Conservation (phyloP, 64 coral and sea anemone species). For the Pachyseris speciosa region DNA sequence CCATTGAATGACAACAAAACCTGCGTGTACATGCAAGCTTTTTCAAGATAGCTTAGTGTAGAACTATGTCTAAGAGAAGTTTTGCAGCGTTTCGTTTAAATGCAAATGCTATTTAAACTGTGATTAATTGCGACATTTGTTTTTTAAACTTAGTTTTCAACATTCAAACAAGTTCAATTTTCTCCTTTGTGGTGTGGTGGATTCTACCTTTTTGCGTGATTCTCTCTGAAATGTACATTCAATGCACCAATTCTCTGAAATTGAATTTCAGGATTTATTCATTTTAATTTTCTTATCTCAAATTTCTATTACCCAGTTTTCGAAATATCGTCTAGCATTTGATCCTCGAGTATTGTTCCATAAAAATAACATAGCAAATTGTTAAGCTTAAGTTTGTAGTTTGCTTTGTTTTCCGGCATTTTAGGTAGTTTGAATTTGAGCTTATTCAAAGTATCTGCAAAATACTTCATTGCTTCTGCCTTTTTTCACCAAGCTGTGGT, state of each 20-base stretch:
- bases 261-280: too few species aligned
- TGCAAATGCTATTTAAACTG: not conserved
- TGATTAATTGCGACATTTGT: not conserved
- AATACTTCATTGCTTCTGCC: too few species aligned
- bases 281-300: too few species aligned
- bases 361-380: too few species aligned
- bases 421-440: too few species aligned
- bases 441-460: too few species aligned
- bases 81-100: not conserved
- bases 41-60: not conserved
- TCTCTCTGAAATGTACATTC: not conserved
- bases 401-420: too few species aligned
- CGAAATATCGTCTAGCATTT: too few species aligned
- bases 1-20: not conserved
- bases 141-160: not conserved
- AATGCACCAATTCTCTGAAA: not conserved
- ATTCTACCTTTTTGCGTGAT: not conserved
- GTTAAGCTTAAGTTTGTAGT: too few species aligned
- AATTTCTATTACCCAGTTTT: too few species aligned
- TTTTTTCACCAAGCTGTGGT: too few species aligned
- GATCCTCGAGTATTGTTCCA: too few species aligned
- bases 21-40: constrained; percentile 18
- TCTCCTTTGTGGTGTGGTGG: not conserved
- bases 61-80: not conserved
- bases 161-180: not conserved